Conservation (phyloP, 2,888 invertebrate species). For the Cyclophora punctaria region DNA sequence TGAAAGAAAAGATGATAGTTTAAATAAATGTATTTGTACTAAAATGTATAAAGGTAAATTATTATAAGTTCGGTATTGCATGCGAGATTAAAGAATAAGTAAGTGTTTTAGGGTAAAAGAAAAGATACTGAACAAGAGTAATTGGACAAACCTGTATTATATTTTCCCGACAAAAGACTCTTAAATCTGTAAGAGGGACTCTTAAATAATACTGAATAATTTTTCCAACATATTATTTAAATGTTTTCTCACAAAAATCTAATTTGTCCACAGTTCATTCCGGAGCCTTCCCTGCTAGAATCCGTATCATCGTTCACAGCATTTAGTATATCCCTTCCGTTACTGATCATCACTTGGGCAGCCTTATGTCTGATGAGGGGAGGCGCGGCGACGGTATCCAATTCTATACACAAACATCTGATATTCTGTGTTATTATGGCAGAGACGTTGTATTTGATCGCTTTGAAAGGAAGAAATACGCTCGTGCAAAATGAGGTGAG, state of each 20-base stretch:
- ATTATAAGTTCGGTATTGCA: no score
- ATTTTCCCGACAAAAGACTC: no score
- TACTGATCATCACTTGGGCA: constrained; percentile 85
- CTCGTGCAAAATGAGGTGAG: constrained; percentile 87
- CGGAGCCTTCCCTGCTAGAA: constrained; percentile 89
- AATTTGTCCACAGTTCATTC: constrained; percentile 77
- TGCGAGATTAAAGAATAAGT: no score
- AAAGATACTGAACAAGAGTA: no score
- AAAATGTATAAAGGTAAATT: background rate
- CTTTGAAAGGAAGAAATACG: constrained; percentile 87
- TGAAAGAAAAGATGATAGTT: no score
- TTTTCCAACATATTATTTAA: background rate
- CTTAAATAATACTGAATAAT: no score
- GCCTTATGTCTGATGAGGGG: constrained; percentile 89
- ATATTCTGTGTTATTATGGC: constrained; percentile 92
- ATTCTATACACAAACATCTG: constrained; percentile 94
- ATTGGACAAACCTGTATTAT: no score
- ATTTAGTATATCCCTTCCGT: constrained; percentile 87
- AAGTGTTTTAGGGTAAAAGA: no score
- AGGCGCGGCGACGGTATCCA: constrained; percentile 89
- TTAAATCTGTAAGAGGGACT: no score
- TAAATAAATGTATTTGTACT: background rate
- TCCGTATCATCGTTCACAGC: constrained; percentile 93
- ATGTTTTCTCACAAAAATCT: no score
- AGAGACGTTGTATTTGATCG: constrained; percentile 89